Conservation (phyloP, 2,888 invertebrate genomes). For the Capitulum mitella region DNA sequence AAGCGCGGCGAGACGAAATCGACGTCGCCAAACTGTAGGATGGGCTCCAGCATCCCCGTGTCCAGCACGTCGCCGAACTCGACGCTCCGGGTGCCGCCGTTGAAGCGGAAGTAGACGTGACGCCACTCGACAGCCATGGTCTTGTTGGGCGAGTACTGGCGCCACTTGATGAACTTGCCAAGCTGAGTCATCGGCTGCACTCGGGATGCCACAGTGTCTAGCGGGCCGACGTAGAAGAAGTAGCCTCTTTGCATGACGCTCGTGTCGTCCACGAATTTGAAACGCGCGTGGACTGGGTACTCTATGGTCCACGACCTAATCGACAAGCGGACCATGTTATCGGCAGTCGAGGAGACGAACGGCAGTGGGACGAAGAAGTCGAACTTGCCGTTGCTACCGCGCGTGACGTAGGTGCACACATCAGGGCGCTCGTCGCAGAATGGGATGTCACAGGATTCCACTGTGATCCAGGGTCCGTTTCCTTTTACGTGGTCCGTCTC, state of each 20-base stretch:
- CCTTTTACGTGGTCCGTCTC: not conserved
- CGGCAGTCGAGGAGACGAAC: not conserved
- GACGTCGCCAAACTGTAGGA: not conserved
- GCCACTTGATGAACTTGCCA: constrained; percentile 7
- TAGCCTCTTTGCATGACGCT: not conserved
- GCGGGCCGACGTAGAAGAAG: not conserved
- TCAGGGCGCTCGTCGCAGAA: not conserved
- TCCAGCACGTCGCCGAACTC: constrained; percentile 19
- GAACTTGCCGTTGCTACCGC: not conserved
- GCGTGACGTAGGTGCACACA: not conserved
- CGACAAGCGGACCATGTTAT: not conserved
- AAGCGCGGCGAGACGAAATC: not conserved
- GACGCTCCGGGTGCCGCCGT: not conserved
- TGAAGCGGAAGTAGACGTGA: not conserved
- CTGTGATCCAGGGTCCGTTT: not conserved
- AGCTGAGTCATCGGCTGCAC: not conserved
- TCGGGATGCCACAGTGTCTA: not conserved
- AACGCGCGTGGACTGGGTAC: constrained; percentile 13
- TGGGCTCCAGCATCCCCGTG: not conserved
- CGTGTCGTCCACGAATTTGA: not conserved
- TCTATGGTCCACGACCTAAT: constrained; percentile 15
- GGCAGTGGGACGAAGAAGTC: constrained; percentile 1
- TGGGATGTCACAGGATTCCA: constrained; percentile 12
- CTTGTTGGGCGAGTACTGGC: constrained; percentile 7
- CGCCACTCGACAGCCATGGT: constrained; percentile 25